Conservation (phyloP, 2,113 vertebrate genomes). For the Spizaetus ornatus region DNA sequence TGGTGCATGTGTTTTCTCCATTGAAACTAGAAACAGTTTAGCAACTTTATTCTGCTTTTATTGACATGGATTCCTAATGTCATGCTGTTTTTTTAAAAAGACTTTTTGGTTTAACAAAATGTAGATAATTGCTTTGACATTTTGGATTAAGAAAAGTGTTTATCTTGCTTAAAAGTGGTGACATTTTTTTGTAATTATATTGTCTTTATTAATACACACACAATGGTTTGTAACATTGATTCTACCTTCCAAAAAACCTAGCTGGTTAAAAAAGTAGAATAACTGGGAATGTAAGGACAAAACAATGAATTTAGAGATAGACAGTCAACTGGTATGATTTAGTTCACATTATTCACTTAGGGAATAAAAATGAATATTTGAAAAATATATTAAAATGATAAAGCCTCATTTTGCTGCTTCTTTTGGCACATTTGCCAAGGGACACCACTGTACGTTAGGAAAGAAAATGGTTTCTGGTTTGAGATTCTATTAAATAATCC, state of each 20-base stretch:
- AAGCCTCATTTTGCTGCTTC: background rate
- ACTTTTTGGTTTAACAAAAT: background rate
- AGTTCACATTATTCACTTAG: background rate
- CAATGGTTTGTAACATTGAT: background rate
- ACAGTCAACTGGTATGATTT: background rate
- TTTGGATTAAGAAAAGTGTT: background rate
- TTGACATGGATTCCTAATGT: background rate
- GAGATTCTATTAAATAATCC: background rate
- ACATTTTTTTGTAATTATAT: background rate
- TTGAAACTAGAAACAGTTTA: background rate
- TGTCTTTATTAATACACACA: background rate
- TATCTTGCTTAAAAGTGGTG: background rate
- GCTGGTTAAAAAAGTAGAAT: background rate
- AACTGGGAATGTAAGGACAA: background rate
- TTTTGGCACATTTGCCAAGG: background rate
- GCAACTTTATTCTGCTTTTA: background rate
- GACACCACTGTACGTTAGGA: background rate
- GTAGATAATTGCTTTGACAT: background rate
- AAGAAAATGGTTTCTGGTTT: background rate
- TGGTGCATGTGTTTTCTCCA: background rate
- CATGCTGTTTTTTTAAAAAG: background rate
- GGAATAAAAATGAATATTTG: background rate
- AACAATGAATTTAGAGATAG: background rate
- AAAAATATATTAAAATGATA: background rate
- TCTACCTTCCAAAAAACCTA: background rate